phyloP scores from a whole-genome alignment of 2,797 vertebrate genomes.

The Chromis chromis region DNA sequence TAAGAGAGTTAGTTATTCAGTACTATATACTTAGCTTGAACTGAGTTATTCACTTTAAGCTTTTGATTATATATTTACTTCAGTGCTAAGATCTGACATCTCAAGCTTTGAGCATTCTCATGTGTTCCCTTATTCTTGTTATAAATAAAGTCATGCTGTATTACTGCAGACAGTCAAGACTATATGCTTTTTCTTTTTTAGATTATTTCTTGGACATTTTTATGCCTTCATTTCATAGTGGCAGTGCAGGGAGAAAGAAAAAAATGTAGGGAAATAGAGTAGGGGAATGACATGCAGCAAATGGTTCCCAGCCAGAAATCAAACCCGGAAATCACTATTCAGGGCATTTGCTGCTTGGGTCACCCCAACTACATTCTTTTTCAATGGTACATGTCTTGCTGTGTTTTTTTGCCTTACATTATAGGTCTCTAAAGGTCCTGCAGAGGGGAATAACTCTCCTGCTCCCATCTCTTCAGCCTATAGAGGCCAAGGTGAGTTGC shows the following conservation, averaged over 20 bases:
- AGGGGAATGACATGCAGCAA: too few species aligned
- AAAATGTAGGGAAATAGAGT: too few species aligned
- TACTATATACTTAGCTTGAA: not conserved
- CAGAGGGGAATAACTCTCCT: conserved; percentile 3
- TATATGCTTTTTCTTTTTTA: not conserved
- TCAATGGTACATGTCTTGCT: not conserved
- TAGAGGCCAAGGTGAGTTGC: conserved; percentile 1
- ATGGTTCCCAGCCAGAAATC: too few species aligned
- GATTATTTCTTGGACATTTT: too few species aligned
- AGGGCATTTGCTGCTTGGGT: too few species aligned
- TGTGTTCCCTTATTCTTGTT: conserved; percentile 19
- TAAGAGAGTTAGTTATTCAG: not conserved
- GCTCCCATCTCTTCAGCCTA: conserved; percentile 4
- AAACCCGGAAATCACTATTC: too few species aligned
- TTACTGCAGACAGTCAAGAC: conserved; percentile 7
- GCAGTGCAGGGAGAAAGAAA: too few species aligned
- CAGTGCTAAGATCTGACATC: conserved; percentile 14
- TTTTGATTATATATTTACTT: conserved; percentile 37
- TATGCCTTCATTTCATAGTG: too few species aligned
- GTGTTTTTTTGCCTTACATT: conserved; percentile 10
- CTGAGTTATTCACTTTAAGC: not conserved
- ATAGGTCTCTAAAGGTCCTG: not conserved
- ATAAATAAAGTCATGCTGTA: conserved; percentile 10
- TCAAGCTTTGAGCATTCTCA: conserved; percentile 4
- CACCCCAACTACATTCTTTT: too few species aligned